Conservation (phyloP, 2,113 vertebrate species). For the Nothobranchius furzeri region DNA sequence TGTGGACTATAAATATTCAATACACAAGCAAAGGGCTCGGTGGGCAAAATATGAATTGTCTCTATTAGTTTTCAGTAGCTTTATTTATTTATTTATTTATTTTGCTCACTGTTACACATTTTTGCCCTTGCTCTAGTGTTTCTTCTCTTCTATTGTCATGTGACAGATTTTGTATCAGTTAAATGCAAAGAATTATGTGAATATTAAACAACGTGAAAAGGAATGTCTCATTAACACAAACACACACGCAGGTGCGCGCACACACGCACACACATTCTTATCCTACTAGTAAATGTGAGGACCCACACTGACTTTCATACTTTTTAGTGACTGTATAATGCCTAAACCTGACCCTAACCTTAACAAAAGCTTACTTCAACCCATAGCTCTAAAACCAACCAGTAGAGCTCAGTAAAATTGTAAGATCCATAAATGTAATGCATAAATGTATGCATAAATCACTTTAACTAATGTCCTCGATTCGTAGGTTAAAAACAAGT, state of each 20-base stretch:
- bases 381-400: no score
- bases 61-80: slow-evolving; percentile 33
- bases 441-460: no score
- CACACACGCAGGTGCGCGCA: neutral
- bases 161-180: neutral
- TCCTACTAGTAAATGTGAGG: no score
- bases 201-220: neutral
- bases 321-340: no score
- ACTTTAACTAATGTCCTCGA: no score
- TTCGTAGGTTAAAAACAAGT: no score
- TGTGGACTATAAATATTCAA: slow-evolving; percentile 72
- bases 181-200: neutral
- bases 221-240: slow-evolving; percentile 1
- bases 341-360: no score
- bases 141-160: neutral
- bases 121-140: slow-evolving; percentile 8
- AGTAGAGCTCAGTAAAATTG: no score
- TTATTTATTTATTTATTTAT: neutral
- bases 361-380: no score
- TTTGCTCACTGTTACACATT: slow-evolving; percentile 8
- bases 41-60: slow-evolving; percentile 61
- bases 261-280: neutral
- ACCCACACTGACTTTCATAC: no score
- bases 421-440: no score
- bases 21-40: slow-evolving; percentile 61